phyloP scores from a whole-genome alignment of 2,888 invertebrate genomes.

The Drosophila ezoana region DNA sequence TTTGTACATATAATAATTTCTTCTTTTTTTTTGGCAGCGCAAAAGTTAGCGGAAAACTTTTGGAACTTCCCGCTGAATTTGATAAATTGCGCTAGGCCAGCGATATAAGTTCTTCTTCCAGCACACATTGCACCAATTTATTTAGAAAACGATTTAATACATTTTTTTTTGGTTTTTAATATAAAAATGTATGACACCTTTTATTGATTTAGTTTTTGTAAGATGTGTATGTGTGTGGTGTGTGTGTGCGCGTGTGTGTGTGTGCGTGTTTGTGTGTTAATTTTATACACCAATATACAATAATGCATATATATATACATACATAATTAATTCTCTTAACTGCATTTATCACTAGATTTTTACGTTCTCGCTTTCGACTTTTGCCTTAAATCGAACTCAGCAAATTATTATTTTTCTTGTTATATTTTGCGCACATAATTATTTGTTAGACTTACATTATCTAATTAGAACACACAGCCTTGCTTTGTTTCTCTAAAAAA shows the following conservation, averaged over 20 bases:
- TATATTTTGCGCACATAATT: slow-evolving; percentile 32
- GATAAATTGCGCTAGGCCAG: slow-evolving; percentile 70
- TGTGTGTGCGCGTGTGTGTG: slow-evolving; percentile 19
- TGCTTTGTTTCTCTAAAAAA: slow-evolving; percentile 83
- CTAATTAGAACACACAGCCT: slow-evolving; percentile 83
- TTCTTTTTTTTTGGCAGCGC: slow-evolving; percentile 2
- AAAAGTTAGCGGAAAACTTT: slow-evolving; percentile 53
- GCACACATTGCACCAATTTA: slow-evolving; percentile 16
- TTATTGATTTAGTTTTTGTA: slow-evolving; percentile 76
- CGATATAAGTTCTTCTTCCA: slow-evolving; percentile 46
- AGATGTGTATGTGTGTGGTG: slow-evolving; percentile 34
- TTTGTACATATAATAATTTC: slow-evolving; percentile 22
- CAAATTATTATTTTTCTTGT: slow-evolving; percentile 47
- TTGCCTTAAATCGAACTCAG: slow-evolving; percentile 51
- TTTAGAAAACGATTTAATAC: slow-evolving; percentile 9
- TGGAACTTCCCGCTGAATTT: slow-evolving; percentile 46
- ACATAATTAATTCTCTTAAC: slow-evolving; percentile 61
- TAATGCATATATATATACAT: slow-evolving; percentile 45
- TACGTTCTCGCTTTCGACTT: slow-evolving; percentile 73
- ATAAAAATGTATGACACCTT: slow-evolving; percentile 79
- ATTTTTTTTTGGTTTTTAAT: slow-evolving; percentile 55
- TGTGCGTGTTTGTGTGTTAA: slow-evolving; percentile 16
- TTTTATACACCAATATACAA: slow-evolving; percentile 56
- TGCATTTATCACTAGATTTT: slow-evolving; percentile 77
- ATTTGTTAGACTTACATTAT: slow-evolving; percentile 46